phyloP scores from a whole-genome alignment of 2,113 vertebrate genomes.

The Pomatorhinus ruficollis region DNA sequence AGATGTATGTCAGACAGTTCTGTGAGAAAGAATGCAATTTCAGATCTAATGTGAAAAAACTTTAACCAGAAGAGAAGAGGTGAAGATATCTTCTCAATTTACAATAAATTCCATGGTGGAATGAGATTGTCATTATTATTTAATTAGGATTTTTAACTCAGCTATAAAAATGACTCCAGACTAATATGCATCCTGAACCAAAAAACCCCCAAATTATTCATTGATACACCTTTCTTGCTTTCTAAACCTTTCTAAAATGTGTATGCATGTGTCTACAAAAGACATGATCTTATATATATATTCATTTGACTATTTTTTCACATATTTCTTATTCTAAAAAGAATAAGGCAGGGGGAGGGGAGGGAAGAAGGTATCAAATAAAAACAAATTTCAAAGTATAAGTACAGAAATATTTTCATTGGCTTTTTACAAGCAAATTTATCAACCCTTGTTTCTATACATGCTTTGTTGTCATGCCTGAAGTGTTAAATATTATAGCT shows the following conservation, averaged over 20 bases:
- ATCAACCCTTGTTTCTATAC: neutral
- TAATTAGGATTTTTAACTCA: neutral
- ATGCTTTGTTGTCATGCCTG: neutral
- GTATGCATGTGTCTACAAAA: neutral
- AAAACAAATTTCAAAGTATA: neutral
- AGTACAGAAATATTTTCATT: neutral
- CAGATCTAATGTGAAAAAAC: neutral
- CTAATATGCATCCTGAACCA: neutral
- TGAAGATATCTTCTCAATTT: neutral
- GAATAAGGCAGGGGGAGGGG: neutral
- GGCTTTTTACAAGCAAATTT: slow-evolving; percentile 21
- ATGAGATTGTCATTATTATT: neutral
- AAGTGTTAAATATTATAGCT: neutral
- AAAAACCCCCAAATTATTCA: neutral
- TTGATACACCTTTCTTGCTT: neutral
- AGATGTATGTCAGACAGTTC: neutral
- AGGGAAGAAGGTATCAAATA: neutral
- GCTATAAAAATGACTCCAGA: neutral
- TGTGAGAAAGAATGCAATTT: neutral
- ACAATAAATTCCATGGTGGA: neutral
- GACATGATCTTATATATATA: neutral
- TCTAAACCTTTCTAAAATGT: neutral
- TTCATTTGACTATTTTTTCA: neutral
- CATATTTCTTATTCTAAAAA: neutral
- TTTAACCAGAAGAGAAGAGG: neutral